Base-by-base conservation (phyloP, 2,888 invertebrate species). In the Epistrophe eligans region DNA sequence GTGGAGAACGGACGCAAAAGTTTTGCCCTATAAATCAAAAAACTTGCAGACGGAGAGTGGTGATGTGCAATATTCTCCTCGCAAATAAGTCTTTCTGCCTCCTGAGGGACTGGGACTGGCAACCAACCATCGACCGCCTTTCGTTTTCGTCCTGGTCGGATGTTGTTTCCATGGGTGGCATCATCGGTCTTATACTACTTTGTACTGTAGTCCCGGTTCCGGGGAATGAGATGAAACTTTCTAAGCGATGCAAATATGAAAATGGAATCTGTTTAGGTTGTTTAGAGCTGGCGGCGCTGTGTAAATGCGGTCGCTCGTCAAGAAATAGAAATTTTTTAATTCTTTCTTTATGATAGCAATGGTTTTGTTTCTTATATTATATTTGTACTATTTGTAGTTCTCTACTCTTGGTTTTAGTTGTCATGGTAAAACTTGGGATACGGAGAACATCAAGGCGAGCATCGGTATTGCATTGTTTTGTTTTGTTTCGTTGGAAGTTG, bases 201-300 rank as follows among this genome's bases (percentile, higher is more conserved):
- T 13, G 4, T 10, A 4, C 17, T 0, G 15, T 0, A 32, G 55
- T 48, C 11, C 45, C 45, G 45, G 11, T 48, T 3, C 24, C 24
- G 45, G 11, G 38, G 50, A 38, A 52, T 38, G 9, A 45, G 48
- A 19, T 58, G 38, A 67, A 83, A 70, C 48, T 83, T 83, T 73
- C 55, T 79, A 70, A 77, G 40, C 73, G 57, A 77, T 81, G 77
- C 81, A 85, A 85, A 81, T 77, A 85, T 73, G 81, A 77, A 73
- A 77, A 80, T 77, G 62, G 62, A 85, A 81, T 81, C 70, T 73
- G 84, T 77, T 81, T 55, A 67, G 58, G 62, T 73, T 77, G 77
- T 71, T 81, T 72, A 52, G 43, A 57, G 66, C 70, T 57, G 55
- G 48, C 64, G 71, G 60, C 76, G 19, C 43, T 72, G 67, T 77